Evolutionary conservation across 1,140 invertebrate genomes (phyloP), one percentile per base, ranked within the genome.

Genomic region (Hermetia illucens): DNA sequence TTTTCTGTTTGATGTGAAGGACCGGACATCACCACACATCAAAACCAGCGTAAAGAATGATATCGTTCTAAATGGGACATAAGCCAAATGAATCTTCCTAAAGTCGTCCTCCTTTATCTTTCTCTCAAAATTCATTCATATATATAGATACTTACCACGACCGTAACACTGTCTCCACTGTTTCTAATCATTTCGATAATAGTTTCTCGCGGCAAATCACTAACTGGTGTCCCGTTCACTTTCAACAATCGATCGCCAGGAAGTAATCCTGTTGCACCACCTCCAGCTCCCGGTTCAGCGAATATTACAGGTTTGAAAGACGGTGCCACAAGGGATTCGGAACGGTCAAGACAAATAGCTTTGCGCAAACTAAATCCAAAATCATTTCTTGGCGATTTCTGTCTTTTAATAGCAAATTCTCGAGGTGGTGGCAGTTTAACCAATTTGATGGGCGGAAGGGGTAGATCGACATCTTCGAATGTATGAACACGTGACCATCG

Each of bases 291-390:
- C 1, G 92, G 90, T 61, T 96, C 91, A 5, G 90, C 91, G 54
- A 94, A 88, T 34, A 91, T 86, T 3, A 93, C 84, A 21, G 82
- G 73, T 43, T 77, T 75, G 58, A 79, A 60, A 31, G 45, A 48
- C 25, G 58, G 58, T 38, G 57, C 17, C 44, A 44, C 50, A 21
- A 61, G 39, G 12, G 54, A 58, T 22, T 58, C 57, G 18, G 46
- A 68, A 40, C 78, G 64, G 52, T 82, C 79, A 36, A 87, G 69
- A 27, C 85, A 72, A 55, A 86, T 79, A 3, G 84, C 84, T 45
- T 89, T 74, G n/a, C 91, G 72, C 34, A 96, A 64, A 29, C 86
- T 92, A 53, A 96, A 95, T 1, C 92, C 92, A 60, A 95, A 96
- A 61, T 94, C 92, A 44, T 85, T 89, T 38, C 82, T 69, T 2